Evolutionary conservation across 2,113 vertebrate genomes (phyloP).

Genomic region (Ciconia maguari): DNA sequence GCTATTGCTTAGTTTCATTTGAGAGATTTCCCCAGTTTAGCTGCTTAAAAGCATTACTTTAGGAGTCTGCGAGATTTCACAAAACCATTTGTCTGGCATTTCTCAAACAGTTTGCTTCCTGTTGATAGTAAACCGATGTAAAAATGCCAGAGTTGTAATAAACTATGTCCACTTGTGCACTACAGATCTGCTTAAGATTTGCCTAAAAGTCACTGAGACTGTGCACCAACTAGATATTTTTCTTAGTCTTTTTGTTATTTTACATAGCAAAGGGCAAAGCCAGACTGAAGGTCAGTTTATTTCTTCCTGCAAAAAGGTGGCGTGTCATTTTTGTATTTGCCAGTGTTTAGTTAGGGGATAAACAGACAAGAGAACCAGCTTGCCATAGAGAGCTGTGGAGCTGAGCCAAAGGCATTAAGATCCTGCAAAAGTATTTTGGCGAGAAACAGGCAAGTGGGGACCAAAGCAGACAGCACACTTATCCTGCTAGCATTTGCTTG

Average conservation of each 20-base stretch:
- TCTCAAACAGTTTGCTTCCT: conserved; percentile 56
- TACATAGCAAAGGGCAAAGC: not conserved
- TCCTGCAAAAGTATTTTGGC: not conserved
- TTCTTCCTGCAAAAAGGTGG: not conserved
- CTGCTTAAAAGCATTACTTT: conserved; percentile 50
- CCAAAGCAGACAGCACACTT: not conserved
- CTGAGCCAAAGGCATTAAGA: not conserved
- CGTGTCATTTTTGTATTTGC: not conserved
- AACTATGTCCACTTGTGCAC: not conserved
- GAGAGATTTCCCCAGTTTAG: conserved; percentile 25
- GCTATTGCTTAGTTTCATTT: not conserved
- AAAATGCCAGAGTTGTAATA: conserved; percentile 34
- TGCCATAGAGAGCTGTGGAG: not conserved
- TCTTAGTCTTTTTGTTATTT: not conserved
- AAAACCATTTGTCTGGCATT: conserved; percentile 44
- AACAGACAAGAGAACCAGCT: not conserved
- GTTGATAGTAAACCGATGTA: conserved; percentile 11
- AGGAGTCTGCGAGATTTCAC: conserved; percentile 30
- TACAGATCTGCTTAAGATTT: not conserved
- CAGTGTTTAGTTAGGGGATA: conserved; percentile 23
- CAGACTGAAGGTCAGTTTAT: not conserved
- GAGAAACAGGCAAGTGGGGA: not conserved
- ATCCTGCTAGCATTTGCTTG: not conserved
- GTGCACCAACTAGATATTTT: not conserved
- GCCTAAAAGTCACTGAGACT: not conserved